A percentile compares a stretch with the other conserved stretches of the same genome.
Evolutionary conservation across 2,888 invertebrate genomes (phyloP).

Genomic region (Tetramorium bicarinatum): DNA sequence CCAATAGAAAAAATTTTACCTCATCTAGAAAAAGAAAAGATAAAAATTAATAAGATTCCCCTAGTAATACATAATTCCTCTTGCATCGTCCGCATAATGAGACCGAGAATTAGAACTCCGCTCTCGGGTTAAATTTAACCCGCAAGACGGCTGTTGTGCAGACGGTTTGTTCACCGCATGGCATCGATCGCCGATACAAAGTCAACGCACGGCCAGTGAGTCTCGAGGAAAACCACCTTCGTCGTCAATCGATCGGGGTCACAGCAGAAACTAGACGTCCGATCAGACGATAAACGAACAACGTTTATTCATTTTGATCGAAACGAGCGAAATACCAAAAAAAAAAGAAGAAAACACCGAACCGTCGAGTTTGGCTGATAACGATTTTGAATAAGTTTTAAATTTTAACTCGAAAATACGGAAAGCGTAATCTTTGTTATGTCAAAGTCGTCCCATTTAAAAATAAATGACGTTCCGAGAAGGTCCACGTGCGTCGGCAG

Average conservation of each 20-base stretch:
- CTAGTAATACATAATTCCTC: neutral
- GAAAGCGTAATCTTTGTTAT: neutral
- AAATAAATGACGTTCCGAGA: neutral
- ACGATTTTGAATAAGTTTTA: neutral
- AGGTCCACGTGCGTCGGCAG: neutral
- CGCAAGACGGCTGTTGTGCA: neutral
- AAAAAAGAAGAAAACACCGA: neutral
- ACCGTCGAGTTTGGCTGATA: neutral
- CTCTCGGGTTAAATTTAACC: slow-evolving; percentile 35
- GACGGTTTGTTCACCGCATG: slow-evolving; percentile 41
- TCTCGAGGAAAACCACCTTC: slow-evolving; percentile 58
- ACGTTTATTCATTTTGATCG: slow-evolving; percentile 32
- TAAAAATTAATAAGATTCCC: neutral
- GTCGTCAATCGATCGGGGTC: slow-evolving; percentile 70
- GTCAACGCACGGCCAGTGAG: slow-evolving; percentile 66
- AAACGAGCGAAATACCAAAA: slow-evolving; percentile 3
- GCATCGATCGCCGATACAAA: slow-evolving; percentile 49
- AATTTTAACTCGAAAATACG: neutral
- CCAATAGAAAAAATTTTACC: neutral
- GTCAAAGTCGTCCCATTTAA: neutral
- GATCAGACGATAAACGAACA: slow-evolving; percentile 36
- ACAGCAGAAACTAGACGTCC: slow-evolving; percentile 61
- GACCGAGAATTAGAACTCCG: neutral
- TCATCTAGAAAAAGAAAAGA: neutral
- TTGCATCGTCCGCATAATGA: neutral